A percentile compares a stretch with the other conserved stretches of the same genome.
These are phyloP conservation scores for Odobenus rosmarus DNA, from an alignment of 2,113 vertebrate species.

Conservation along the genomic window DNA sequence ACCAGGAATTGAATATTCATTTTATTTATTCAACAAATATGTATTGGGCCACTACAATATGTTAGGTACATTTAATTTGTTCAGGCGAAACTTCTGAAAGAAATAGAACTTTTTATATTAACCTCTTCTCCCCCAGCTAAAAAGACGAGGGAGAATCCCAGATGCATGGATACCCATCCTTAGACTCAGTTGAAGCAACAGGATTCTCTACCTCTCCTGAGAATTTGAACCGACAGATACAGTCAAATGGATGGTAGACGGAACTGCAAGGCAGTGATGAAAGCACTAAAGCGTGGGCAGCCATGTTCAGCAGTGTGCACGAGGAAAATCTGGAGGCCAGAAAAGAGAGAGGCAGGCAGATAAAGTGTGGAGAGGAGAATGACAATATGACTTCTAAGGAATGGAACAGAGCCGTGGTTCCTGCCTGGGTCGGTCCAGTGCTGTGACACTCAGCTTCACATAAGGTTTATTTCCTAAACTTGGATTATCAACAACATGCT, in stretches of 20 bases:
- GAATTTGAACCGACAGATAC: neutral
- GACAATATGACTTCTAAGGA: neutral
- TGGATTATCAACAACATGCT: neutral
- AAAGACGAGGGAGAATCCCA: neutral
- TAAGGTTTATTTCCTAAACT: neutral
- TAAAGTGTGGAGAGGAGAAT: neutral
- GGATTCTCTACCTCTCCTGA: neutral
- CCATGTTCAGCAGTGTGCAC: neutral
- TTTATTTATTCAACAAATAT: neutral
- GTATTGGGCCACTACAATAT: neutral
- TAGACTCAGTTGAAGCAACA: neutral
- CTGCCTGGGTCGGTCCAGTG: neutral
- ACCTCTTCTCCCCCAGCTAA: neutral
- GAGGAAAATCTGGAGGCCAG: neutral
- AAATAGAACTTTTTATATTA: neutral
- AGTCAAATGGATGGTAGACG: neutral
- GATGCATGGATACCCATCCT: neutral
- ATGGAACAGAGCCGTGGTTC: neutral
- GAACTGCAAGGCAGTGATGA: neutral
- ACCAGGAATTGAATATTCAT: neutral
- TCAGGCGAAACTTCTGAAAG: neutral
- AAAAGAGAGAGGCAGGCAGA: neutral
- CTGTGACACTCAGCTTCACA: neutral
- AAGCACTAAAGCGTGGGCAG: neutral
- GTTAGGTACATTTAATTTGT: neutral